Percentiles rank a stretch among this genome's conserved stretches.
Evolutionary conservation across 2,888 invertebrate genomes (phyloP).

Genomic region (Ophioninae sp.): DNA sequence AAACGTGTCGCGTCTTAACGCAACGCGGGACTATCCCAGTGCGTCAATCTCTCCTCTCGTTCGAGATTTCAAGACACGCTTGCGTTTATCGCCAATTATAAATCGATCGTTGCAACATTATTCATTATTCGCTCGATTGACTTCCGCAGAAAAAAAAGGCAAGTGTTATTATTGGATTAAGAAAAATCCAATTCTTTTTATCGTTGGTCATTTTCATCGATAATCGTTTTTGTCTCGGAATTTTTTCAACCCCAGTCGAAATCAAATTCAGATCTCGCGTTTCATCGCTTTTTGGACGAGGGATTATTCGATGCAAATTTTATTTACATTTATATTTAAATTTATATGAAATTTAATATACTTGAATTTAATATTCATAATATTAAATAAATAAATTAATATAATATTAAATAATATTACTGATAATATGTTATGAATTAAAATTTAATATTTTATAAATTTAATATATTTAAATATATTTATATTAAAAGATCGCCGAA

Average conservation of each 20-base stretch:
- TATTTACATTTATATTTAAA: too few species aligned
- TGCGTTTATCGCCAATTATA: not conserved
- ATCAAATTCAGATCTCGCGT: too few species aligned
- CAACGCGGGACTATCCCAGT: constrained; percentile 44
- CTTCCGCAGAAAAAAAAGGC: not conserved
- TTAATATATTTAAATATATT: too few species aligned
- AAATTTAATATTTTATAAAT: too few species aligned
- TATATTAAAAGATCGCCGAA: too few species aligned
- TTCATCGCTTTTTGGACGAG: not conserved
- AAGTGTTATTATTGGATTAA: not conserved
- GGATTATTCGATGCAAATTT: not conserved
- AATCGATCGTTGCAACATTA: not conserved
- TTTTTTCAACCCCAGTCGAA: too few species aligned
- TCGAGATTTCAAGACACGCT: not conserved
- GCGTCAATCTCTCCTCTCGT: constrained; percentile 36
- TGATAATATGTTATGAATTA: too few species aligned
- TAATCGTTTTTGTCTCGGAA: not conserved
- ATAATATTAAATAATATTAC: too few species aligned
- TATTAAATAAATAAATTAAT: too few species aligned
- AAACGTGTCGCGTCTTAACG: constrained; percentile 15
- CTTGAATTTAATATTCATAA: too few species aligned
- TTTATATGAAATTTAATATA: too few species aligned
- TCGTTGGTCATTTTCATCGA: not conserved
- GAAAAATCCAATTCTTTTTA: not conserved
- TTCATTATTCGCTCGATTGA: not conserved